Evolutionary conservation across 1,140 invertebrate species (phyloP).

Genomic region (Eurytemora carolleeae): DNA sequence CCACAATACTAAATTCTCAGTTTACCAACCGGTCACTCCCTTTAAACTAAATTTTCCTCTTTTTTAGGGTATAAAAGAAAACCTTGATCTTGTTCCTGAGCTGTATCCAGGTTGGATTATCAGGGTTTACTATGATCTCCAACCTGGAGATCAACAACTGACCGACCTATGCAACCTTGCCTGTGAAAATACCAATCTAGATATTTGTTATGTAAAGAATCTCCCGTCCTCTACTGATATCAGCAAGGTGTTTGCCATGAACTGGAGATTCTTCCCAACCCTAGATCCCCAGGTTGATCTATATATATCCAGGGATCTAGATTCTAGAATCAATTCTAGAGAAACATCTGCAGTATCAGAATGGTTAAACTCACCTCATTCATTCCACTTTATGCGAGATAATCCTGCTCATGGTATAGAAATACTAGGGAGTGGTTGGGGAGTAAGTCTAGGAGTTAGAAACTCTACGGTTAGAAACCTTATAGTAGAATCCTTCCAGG

Average conservation of each 20-base stretch:
- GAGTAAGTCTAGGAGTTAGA: background rate
- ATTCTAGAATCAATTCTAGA: slow-evolving; percentile 4
- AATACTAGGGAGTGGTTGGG: slow-evolving; percentile 15
- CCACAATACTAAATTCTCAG: too few species aligned
- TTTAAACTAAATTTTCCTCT: too few species aligned
- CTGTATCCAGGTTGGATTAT: background rate
- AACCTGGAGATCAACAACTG: background rate
- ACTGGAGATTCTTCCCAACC: slow-evolving; percentile 10
- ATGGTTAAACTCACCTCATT: slow-evolving; percentile 8
- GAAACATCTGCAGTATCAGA: slow-evolving; percentile 8
- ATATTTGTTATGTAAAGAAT: slow-evolving; percentile 5
- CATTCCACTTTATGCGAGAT: slow-evolving; percentile 16
- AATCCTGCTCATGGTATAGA: slow-evolving; percentile 14
- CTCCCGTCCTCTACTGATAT: background rate
- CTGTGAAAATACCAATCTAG: slow-evolving; percentile 2
- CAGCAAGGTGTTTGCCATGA: slow-evolving; percentile 12
- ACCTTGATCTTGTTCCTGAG: background rate
- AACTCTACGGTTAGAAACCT: background rate
- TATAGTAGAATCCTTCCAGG: background rate
- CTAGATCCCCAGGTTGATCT: slow-evolving; percentile 5
- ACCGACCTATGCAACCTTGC: background rate
- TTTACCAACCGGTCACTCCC: too few species aligned
- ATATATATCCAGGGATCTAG: slow-evolving; percentile 3
- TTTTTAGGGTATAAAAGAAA: background rate
- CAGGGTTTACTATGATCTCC: slow-evolving; percentile 10